Evolutionary conservation across 1,140 invertebrate genomes (phyloP).

Genomic region (Melipona quadrifasciata): DNA sequence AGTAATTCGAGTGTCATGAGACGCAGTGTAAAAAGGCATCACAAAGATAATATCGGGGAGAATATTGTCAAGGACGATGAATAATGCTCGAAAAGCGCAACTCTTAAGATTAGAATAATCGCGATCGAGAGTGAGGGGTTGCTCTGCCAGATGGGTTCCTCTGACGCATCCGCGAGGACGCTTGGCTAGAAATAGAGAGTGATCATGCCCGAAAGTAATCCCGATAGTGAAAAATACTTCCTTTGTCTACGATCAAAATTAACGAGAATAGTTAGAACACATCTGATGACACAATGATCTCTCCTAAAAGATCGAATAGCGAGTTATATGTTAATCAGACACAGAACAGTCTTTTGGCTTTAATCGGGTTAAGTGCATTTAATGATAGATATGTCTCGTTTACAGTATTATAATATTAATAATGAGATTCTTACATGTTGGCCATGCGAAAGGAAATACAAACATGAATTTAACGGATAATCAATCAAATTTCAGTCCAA

Average conservation of each 20-base stretch:
- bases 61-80: neutral
- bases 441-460: too few species aligned
- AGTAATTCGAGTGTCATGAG: neutral
- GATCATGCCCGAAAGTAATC: neutral
- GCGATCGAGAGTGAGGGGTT: conserved; percentile 1
- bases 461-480: neutral
- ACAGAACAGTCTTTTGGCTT: neutral
- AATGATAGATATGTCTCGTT: neutral
- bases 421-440: too few species aligned
- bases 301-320: neutral
- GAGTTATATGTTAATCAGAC: neutral
- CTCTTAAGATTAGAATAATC: conserved; percentile 11
- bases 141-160: conserved; percentile 23
- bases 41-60: neutral
- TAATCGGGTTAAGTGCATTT: neutral
- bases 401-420: too few species aligned
- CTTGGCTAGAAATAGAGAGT: conserved; percentile 31
- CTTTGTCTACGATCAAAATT: neutral
- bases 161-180: conserved; percentile 19
- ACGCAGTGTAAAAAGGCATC: neutral
- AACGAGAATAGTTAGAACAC: too few species aligned
- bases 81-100: neutral
- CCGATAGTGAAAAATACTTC: neutral
- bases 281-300: too few species aligned
- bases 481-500: neutral